Base-by-base conservation (phyloP, 2,113 vertebrate genomes). In the Megatriorchis doriae region DNA sequence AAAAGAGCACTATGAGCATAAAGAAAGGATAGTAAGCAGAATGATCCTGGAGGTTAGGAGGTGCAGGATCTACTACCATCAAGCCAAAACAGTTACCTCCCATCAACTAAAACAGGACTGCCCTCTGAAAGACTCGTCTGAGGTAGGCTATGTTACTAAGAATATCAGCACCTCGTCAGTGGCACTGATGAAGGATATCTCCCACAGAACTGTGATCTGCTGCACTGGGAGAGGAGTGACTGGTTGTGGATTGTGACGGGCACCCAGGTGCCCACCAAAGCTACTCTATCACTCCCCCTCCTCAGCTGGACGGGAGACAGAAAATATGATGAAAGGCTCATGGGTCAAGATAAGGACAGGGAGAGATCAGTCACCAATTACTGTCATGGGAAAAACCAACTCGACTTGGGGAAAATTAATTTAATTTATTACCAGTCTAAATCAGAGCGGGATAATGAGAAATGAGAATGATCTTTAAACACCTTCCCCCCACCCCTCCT, bases 281-380 rank as follows among this genome's bases (percentile, higher is more conserved):
- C 12, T 0, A 1, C 38, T 73, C 19, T 42, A 16, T 67, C 26
- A 14, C 11, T 72, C 58, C 11, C 6, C 11, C 8, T 55, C 4
- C 25, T 71, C 25, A 56, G 9, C 15, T 43, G 45, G 10, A n/a
- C 38, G 48, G 31, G 36, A 16, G 18, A 34, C 8, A 66, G 34
- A 80, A 74, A 87, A 83, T 16, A 53, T 7, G n/a, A 67, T 1
- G 15, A 58, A 73, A 67, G 7, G 6, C 22, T 68, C 0, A 0
- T 43, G 31, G 8, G 20, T 68, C 5, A 13, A 48, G 23, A 9
- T 27, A 68, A 16, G 50, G 40, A 45, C 40, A 32, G 34, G 34
- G n/a, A 75, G n/a, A 56, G 18, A 66, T 47, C 50, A 26, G 27
- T 48, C 70, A 52, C 3, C 59, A 65, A 26, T 20, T 63, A 42